These are phyloP conservation scores for Neolamprologus devosi DNA, from an alignment of 2,113 vertebrate genomes.

Conservation along the genomic window DNA sequence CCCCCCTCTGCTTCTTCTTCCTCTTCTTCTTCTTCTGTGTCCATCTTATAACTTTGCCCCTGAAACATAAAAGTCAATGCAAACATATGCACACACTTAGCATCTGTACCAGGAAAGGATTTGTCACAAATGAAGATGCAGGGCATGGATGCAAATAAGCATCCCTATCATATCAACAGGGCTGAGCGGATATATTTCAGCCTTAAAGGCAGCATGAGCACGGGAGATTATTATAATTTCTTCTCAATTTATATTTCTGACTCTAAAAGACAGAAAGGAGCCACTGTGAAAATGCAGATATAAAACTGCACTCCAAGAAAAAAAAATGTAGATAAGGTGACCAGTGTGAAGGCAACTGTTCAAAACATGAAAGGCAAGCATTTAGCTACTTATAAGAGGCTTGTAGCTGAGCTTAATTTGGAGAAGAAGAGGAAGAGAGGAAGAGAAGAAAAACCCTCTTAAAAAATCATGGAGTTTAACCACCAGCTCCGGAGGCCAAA, in stretches of 20 bases:
- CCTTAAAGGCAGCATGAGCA: background rate
- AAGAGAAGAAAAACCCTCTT: background rate
- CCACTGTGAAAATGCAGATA: rapidly evolving
- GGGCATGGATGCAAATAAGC: background rate
- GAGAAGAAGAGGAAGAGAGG: background rate
- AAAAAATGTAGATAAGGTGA: background rate
- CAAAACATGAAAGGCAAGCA: background rate
- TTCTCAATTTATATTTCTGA: background rate
- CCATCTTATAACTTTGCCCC: slow-evolving; percentile 13
- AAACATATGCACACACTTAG: background rate
- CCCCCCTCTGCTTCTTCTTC: background rate
- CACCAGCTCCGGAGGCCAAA: background rate
- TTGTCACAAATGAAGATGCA: background rate
- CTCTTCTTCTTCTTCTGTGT: background rate
- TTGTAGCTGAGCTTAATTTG: background rate
- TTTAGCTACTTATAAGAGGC: background rate
- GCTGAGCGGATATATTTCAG: background rate
- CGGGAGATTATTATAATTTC: background rate
- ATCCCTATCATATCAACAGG: background rate
- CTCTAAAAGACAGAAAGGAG: background rate
- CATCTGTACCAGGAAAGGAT: background rate
- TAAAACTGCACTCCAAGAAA: background rate
- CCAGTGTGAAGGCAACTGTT: background rate
- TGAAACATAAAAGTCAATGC: slow-evolving; percentile 43
- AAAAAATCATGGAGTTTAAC: background rate